Conservation (phyloP, 2,113 vertebrate genomes). For the Cyanistes caeruleus region DNA sequence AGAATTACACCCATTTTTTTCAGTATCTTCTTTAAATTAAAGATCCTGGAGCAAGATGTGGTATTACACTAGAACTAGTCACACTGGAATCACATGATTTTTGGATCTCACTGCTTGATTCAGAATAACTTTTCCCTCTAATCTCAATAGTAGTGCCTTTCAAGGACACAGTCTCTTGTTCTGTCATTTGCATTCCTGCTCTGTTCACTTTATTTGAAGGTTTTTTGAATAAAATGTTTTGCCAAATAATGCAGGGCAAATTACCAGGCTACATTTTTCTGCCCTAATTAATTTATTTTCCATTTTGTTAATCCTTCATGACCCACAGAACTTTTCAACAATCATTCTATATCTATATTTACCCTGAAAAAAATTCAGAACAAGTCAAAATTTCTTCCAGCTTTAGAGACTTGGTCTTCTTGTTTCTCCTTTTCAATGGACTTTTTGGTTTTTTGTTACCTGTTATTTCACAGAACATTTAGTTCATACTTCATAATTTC, state of each 20-base stretch:
- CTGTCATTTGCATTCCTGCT: neutral
- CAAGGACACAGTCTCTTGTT: neutral
- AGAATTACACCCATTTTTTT: rapidly evolving
- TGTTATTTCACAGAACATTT: neutral
- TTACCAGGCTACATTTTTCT: neutral
- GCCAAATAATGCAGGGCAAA: neutral
- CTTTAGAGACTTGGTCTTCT: neutral
- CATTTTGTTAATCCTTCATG: neutral
- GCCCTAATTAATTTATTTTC: neutral
- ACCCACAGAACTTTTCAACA: neutral
- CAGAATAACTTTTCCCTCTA: neutral
- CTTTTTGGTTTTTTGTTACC: neutral
- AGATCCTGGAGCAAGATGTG: neutral
- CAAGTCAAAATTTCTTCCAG: neutral
- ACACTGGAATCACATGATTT: neutral
- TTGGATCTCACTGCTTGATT: neutral
- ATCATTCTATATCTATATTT: neutral
- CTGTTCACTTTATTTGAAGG: neutral
- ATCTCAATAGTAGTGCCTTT: neutral
- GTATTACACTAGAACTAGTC: neutral
- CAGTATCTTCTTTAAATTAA: neutral
- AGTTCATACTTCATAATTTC: neutral
- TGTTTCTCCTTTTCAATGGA: neutral
- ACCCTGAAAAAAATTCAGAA: neutral
- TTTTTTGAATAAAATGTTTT: neutral